phyloP scores from a whole-genome alignment of 2,888 invertebrate genomes.

The Thymelicus acteon region DNA sequence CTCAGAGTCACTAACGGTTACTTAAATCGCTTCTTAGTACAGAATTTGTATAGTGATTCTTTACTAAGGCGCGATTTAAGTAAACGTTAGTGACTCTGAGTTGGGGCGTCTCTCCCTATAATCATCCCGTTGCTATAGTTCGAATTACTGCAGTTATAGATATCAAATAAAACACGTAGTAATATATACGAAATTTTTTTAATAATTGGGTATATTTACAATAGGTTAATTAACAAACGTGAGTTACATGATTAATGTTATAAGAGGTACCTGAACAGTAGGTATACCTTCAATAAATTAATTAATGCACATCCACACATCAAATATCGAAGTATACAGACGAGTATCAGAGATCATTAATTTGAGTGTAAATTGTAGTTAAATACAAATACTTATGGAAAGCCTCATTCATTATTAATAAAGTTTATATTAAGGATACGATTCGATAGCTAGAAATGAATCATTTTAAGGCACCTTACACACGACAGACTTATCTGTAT shows the following conservation, averaged over 20 bases:
- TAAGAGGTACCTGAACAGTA: constrained; percentile 61
- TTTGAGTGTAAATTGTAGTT: constrained; percentile 49
- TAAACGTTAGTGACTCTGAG: too few species aligned
- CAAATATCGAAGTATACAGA: constrained; percentile 51
- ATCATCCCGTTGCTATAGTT: too few species aligned
- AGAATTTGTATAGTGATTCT: too few species aligned
- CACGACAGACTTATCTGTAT: neutral
- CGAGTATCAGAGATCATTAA: constrained; percentile 56
- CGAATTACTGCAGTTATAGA: too few species aligned
- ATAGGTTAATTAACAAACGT: constrained; percentile 82
- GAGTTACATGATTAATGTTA: constrained; percentile 78
- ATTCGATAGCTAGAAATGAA: constrained; percentile 6
- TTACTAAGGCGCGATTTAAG: too few species aligned
- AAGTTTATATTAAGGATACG: constrained; percentile 22
- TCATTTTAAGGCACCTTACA: neutral
- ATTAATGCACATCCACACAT: constrained; percentile 62
- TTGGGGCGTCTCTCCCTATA: too few species aligned
- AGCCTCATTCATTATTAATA: constrained; percentile 37
- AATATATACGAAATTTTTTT: constrained; percentile 81
- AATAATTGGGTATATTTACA: constrained; percentile 85
- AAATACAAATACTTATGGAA: constrained; percentile 41
- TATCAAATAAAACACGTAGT: constrained; percentile 50
- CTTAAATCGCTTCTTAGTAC: too few species aligned
- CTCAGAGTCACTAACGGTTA: too few species aligned
- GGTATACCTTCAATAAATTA: constrained; percentile 54